Evolutionary conservation across 2,113 vertebrate species (phyloP).

Genomic region (Urocolius indicus): DNA sequence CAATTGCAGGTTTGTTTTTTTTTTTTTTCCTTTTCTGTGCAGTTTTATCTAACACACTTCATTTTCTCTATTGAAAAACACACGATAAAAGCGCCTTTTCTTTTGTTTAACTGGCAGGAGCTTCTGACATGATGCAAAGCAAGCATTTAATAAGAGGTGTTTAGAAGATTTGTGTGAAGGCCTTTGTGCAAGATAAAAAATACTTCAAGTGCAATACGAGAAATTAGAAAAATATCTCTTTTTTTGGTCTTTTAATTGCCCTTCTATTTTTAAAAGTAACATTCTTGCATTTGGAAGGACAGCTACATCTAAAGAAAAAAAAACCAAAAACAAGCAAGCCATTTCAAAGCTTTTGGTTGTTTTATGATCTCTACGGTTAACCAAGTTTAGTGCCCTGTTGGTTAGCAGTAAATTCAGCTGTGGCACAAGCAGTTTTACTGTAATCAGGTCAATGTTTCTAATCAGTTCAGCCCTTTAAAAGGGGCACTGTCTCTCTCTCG

Average conservation of each 20-base stretch:
- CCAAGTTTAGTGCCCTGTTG: slow-evolving; percentile 9
- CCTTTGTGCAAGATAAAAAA: slow-evolving; percentile 75
- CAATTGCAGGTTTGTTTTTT: no score
- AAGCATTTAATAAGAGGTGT: slow-evolving; percentile 75
- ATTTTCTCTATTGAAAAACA: slow-evolving; percentile 56
- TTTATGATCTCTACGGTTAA: neutral
- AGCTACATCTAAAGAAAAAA: neutral
- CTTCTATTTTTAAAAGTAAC: slow-evolving; percentile 29
- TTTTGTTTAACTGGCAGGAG: slow-evolving; percentile 70
- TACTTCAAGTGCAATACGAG: slow-evolving; percentile 64
- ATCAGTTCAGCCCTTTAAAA: slow-evolving; percentile 70
- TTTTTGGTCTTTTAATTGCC: slow-evolving; percentile 31
- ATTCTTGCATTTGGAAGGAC: slow-evolving; percentile 42
- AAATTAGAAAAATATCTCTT: slow-evolving; percentile 60
- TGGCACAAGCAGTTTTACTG: slow-evolving; percentile 52
- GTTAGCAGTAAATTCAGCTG: slow-evolving; percentile 62
- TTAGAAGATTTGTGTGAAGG: slow-evolving; percentile 75
- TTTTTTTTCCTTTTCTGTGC: slow-evolving; percentile 68
- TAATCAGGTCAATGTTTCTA: slow-evolving; percentile 66
- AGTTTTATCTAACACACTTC: slow-evolving; percentile 73
- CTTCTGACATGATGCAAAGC: slow-evolving; percentile 74
- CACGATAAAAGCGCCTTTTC: slow-evolving; percentile 52
- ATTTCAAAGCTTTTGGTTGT: slow-evolving; percentile 45
- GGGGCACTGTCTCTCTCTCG: slow-evolving; percentile 63
- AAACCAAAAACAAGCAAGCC: neutral